phyloP scores from a whole-genome alignment of 2,113 vertebrate genomes.

The Psittacus erithacus region DNA sequence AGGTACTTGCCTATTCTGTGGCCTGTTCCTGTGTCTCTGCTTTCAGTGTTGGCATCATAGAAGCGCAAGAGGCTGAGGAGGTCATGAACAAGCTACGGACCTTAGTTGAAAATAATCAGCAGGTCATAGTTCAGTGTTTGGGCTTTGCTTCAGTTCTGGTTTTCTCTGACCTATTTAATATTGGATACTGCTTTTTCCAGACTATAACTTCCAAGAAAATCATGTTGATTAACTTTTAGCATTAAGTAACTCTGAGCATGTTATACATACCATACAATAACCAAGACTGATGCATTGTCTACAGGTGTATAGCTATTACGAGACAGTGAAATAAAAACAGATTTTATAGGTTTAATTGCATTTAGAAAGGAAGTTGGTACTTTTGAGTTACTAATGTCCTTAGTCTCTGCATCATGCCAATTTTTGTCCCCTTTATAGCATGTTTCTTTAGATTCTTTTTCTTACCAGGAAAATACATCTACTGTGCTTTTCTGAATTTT shows the following conservation, averaged over 20 bases:
- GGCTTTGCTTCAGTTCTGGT: not conserved
- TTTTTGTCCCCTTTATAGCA: not conserved
- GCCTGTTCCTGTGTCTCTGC: constrained; percentile 86
- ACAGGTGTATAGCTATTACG: not conserved
- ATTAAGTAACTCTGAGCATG: not conserved
- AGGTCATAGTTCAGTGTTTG: constrained; percentile 74
- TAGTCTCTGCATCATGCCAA: not conserved
- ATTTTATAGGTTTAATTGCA: not conserved
- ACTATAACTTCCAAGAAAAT: not conserved
- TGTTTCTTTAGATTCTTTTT: not conserved
- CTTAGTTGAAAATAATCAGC: constrained; percentile 88
- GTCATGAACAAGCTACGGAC: constrained; percentile 82
- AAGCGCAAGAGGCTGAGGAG: constrained; percentile 85
- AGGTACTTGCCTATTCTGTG: constrained; percentile 90
- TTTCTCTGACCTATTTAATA: not conserved
- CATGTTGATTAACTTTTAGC: not conserved
- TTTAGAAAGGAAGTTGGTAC: not conserved
- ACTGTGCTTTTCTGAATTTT: not conserved
- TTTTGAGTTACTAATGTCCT: not conserved
- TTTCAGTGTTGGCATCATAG: constrained; percentile 84
- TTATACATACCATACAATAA: not conserved
- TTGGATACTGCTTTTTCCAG: not conserved
- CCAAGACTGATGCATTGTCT: not conserved
- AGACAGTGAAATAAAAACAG: not conserved
- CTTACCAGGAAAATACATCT: not conserved